Percentiles rank a stretch among this genome's conserved stretches.
phyloP scores from a whole-genome alignment of 2,113 vertebrate species.

The Thomomys bottae region DNA sequence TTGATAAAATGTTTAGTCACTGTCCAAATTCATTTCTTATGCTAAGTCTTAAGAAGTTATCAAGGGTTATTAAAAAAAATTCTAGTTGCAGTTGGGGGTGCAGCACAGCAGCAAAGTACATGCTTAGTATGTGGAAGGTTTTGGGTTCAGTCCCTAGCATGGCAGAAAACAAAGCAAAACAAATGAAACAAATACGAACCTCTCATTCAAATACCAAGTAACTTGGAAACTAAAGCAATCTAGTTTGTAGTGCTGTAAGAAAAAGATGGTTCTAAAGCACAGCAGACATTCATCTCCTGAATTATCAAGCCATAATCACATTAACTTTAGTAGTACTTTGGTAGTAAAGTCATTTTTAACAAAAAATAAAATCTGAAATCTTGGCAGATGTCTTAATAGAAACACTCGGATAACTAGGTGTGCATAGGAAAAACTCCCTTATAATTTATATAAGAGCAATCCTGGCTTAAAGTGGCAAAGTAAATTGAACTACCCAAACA shows the following conservation, averaged over 20 bases:
- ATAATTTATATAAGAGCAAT: conserved; percentile 5
- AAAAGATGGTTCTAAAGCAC: neutral
- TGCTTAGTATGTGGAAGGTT: neutral
- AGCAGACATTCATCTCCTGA: neutral
- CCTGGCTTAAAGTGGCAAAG: conserved; percentile 15
- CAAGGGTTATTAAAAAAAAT: conserved; percentile 44
- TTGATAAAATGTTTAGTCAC: conserved; percentile 49
- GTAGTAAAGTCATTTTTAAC: conserved; percentile 41
- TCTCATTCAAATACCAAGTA: conserved; percentile 12
- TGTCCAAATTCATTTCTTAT: conserved; percentile 2
- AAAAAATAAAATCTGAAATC: conserved; percentile 39
- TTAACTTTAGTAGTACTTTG: conserved; percentile 12
- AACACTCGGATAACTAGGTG: conserved; percentile 26
- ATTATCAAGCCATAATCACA: neutral
- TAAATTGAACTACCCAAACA: conserved; percentile 54
- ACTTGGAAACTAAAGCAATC: conserved; percentile 9
- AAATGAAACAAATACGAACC: conserved; percentile 9
- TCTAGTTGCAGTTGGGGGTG: neutral
- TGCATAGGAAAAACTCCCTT: neutral
- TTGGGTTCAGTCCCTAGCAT: neutral
- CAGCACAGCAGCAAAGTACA: neutral
- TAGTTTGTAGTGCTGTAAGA: neutral
- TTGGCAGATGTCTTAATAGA: conserved; percentile 7
- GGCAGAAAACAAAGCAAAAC: neutral
- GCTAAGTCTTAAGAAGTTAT: conserved; percentile 17